A percentile compares a stretch with the other conserved stretches of the same genome.
These are phyloP conservation scores for Aramus guarauna DNA, from an alignment of 2,113 vertebrate species.

Conservation along the genomic window DNA sequence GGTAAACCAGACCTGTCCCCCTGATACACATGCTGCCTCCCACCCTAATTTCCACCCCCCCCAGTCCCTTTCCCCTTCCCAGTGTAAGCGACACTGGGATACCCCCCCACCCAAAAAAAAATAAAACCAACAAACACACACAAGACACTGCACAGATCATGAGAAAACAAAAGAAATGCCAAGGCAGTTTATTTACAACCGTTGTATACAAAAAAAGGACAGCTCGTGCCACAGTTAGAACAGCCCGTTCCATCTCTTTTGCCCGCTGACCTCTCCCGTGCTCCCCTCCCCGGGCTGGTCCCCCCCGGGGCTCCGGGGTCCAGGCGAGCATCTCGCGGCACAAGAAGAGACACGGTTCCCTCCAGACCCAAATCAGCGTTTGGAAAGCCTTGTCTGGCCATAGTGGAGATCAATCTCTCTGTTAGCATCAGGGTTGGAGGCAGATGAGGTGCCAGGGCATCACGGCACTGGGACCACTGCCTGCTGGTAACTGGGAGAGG, in stretches of 20 bases:
- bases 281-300: background rate
- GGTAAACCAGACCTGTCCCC: background rate
- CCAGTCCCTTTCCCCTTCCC: background rate
- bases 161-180: constrained; percentile 50
- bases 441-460: background rate
- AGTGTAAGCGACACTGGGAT: fast-evolving
- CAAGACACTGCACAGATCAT: background rate
- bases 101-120: fast-evolving
- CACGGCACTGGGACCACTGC: fast-evolving
- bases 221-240: background rate
- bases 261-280: background rate
- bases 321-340: fast-evolving
- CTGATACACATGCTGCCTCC: fast-evolving
- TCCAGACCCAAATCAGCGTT: background rate
- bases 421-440: background rate
- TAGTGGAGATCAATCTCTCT: background rate
- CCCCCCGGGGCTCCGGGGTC: background rate
- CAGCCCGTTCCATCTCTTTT: background rate
- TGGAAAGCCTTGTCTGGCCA: background rate
- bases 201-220: constrained; percentile 55
- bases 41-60: background rate
- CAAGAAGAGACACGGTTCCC: background rate
- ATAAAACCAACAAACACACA: background rate
- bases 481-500: background rate
- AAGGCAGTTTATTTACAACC: constrained; percentile 68